These are phyloP conservation scores for Cistogaster globosa DNA, from an alignment of 2,888 invertebrate genomes.

Conservation along the genomic window DNA sequence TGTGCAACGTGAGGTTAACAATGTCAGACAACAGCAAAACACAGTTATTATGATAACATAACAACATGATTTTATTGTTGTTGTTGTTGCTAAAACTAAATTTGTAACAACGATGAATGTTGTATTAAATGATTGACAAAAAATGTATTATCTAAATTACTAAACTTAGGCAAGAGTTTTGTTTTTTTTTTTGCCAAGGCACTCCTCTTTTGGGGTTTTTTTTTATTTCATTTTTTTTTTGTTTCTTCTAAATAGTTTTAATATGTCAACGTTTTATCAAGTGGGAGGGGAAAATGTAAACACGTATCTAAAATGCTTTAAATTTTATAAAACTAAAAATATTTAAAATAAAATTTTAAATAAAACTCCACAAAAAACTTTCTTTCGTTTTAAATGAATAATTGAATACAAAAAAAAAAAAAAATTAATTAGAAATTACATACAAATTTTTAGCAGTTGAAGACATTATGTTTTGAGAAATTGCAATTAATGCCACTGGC, in stretches of 20 bases:
- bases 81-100: constrained; percentile 2
- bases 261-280: constrained; percentile 63
- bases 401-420: too few species aligned
- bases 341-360: constrained; percentile 1
- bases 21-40: constrained; percentile 52
- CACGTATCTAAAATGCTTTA: constrained; percentile 10
- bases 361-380: constrained; percentile 26
- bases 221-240: neutral
- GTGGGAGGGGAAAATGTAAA: constrained; percentile 33
- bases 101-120: constrained; percentile 27
- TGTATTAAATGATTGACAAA: constrained; percentile 59
- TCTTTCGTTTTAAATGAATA: constrained; percentile 47
- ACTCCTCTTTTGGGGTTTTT: constrained; percentile 48
- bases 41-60: constrained; percentile 34
- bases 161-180: constrained; percentile 57
- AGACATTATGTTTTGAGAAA: constrained; percentile 33
- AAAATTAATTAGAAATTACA: constrained; percentile 57
- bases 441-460: constrained; percentile 49
- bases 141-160: constrained; percentile 45
- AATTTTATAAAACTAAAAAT: neutral
- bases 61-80: neutral
- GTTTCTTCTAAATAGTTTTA: constrained; percentile 4
- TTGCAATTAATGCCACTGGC: constrained; percentile 4
- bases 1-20: constrained; percentile 63
- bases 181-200: constrained; percentile 62